phyloP scores from a whole-genome alignment of 2,797 vertebrate genomes.

The Menidia menidia region DNA sequence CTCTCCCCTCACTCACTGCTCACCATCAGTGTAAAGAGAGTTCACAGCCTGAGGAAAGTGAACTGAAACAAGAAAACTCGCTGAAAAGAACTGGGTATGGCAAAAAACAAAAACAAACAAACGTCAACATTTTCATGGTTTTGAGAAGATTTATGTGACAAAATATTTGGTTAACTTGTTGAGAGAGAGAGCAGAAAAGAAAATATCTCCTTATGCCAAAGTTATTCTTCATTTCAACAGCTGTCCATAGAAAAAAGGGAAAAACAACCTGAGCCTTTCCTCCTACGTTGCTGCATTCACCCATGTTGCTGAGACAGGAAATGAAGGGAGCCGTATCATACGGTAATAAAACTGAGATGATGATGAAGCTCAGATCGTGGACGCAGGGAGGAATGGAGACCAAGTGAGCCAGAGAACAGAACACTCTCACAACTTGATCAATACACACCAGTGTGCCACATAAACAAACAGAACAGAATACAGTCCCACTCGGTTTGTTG shows the following conservation, averaged over 20 bases:
- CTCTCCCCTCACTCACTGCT: conserved; percentile 38
- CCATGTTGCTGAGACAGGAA: conserved; percentile 66
- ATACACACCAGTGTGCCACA: conserved; percentile 48
- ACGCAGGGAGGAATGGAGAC: conserved; percentile 56
- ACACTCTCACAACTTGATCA: conserved; percentile 56
- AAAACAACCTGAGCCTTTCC: neutral
- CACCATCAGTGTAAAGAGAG: neutral
- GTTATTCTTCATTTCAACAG: conserved; percentile 37
- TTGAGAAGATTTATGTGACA: conserved; percentile 14
- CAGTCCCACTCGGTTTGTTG: conserved; percentile 56
- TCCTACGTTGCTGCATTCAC: conserved; percentile 37
- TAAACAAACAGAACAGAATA: conserved; percentile 53
- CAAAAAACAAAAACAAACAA: neutral
- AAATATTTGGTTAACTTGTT: conserved; percentile 8
- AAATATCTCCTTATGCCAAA: conserved; percentile 26
- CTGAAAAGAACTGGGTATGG: neutral
- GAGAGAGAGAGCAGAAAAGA: neutral
- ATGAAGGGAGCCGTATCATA: conserved; percentile 73
- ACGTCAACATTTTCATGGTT: neutral
- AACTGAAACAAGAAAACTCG: conserved; percentile 1
- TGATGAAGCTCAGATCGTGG: conserved; percentile 59
- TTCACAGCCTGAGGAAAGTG: conserved; percentile 16
- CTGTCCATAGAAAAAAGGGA: neutral
- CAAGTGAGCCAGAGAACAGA: conserved; percentile 62
- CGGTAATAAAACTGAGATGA: conserved; percentile 67